These are phyloP conservation scores for Conops quadrifasciatus DNA, from an alignment of 2,888 invertebrate species.

Conservation along the genomic window DNA sequence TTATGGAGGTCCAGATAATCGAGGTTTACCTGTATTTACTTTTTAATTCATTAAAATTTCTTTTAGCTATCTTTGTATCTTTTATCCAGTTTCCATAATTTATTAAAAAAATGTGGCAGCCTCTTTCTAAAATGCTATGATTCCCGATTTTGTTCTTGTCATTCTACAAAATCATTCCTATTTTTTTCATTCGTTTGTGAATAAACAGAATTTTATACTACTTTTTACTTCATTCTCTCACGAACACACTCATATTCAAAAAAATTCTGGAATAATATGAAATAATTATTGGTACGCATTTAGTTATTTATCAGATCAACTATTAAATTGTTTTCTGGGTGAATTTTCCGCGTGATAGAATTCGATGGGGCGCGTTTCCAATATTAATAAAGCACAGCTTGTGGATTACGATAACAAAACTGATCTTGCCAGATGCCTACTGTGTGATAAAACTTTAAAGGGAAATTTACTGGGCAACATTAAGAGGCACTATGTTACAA, in stretches of 20 bases:
- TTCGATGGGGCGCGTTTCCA: constrained; percentile 1
- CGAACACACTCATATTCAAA: neutral
- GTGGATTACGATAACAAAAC: constrained; percentile 2
- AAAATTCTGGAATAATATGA: constrained; percentile 1
- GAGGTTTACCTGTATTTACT: no score
- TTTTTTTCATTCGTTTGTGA: neutral
- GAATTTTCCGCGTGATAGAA: neutral
- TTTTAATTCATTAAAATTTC: no score
- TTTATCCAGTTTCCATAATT: no score
- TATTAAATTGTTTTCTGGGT: neutral
- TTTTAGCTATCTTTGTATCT: no score
- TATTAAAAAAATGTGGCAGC: neutral
- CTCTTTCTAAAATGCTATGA: neutral
- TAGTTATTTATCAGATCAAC: neutral
- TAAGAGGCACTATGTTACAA: neutral
- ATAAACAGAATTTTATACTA: no score
- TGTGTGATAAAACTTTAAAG: neutral
- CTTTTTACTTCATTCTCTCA: constrained; percentile 1
- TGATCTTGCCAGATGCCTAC: neutral
- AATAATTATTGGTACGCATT: neutral
- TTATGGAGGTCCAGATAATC: no score
- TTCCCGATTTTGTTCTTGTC: neutral
- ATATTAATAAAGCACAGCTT: neutral
- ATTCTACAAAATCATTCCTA: neutral
- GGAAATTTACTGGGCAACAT: constrained; percentile 10